These are phyloP conservation scores for Conchocele bisecta DNA, from an alignment of 2,888 invertebrate species.

Conservation along the genomic window DNA sequence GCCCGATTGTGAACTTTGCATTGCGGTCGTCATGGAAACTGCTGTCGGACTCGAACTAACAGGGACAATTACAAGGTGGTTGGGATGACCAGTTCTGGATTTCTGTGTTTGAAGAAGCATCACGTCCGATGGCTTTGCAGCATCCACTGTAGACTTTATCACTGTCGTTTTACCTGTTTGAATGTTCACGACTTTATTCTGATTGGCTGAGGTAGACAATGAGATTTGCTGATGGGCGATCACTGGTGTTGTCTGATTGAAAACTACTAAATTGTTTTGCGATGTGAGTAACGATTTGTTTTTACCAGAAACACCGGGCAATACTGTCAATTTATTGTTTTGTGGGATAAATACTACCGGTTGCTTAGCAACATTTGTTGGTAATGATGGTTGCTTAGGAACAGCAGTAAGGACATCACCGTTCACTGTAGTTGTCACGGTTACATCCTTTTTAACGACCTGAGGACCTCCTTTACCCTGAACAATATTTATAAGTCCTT, in stretches of 20 bases:
- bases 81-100: conserved; percentile 13
- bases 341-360: conserved; percentile 47
- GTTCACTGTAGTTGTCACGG: no score
- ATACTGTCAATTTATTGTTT: conserved; percentile 38
- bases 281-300: conserved; percentile 43
- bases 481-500: conserved; percentile 63
- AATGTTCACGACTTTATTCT: not conserved
- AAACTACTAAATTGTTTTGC: conserved; percentile 36
- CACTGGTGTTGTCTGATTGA: conserved; percentile 30
- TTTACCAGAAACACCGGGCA: conserved; percentile 35
- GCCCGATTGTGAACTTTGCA: no score
- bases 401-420: not conserved
- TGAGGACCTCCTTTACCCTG: no score
- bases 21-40: no score
- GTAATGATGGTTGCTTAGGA: no score
- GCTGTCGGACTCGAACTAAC: no score
- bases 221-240: conserved; percentile 5
- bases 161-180: conserved; percentile 11
- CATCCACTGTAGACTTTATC: not conserved
- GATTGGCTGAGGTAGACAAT: not conserved
- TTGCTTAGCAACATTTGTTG: conserved; percentile 27
- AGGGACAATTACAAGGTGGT: conserved; percentile 56
- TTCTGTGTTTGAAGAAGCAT: conserved; percentile 21
- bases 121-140: conserved; percentile 9
- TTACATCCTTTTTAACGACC: no score